Percentiles rank a stretch among this genome's conserved stretches.
Conservation (phyloP, 1,140 invertebrate genomes). For the Thrips palmi region DNA sequence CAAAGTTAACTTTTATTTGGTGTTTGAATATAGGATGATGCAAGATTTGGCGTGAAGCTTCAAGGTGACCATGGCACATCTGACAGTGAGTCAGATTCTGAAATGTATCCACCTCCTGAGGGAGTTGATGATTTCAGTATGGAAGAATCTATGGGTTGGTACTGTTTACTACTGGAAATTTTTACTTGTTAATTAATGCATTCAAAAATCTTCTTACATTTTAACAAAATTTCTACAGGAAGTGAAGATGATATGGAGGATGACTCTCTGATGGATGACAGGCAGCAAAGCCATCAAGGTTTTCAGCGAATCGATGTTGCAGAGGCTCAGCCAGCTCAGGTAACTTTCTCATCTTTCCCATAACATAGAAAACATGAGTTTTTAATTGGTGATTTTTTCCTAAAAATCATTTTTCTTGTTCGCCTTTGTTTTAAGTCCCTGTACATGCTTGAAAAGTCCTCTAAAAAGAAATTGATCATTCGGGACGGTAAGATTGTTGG, state of each 20-base stretch:
- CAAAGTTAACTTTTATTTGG: too few relatives aligned
- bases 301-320: constrained; percentile 14
- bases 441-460: constrained; percentile 59
- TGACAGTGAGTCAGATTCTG: too few relatives aligned
- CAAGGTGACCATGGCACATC: too few relatives aligned
- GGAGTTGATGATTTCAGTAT: constrained; percentile 16
- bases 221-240: constrained; percentile 4
- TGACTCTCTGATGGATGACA: constrained; percentile 13
- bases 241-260: constrained; percentile 15
- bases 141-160: too few relatives aligned
- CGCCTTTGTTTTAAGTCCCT: constrained; percentile 29
- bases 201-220: neutral
- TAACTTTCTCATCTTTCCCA: constrained; percentile 4
- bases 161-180: too few relatives aligned
- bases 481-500: constrained; percentile 52
- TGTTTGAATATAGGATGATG: too few relatives aligned
- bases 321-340: constrained; percentile 13
- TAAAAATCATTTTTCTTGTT: neutral
- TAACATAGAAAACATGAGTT: neutral
- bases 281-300: constrained; percentile 10
- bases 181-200: too few relatives aligned
- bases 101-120: too few relatives aligned
- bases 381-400: constrained; percentile 3
- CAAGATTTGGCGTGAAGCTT: too few relatives aligned
- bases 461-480: constrained; percentile 52